A percentile compares a stretch with the other conserved stretches of the same genome.
These are phyloP conservation scores for Uropsilus gracilis DNA, from an alignment of 2,113 vertebrate species.

Conservation along the genomic window DNA sequence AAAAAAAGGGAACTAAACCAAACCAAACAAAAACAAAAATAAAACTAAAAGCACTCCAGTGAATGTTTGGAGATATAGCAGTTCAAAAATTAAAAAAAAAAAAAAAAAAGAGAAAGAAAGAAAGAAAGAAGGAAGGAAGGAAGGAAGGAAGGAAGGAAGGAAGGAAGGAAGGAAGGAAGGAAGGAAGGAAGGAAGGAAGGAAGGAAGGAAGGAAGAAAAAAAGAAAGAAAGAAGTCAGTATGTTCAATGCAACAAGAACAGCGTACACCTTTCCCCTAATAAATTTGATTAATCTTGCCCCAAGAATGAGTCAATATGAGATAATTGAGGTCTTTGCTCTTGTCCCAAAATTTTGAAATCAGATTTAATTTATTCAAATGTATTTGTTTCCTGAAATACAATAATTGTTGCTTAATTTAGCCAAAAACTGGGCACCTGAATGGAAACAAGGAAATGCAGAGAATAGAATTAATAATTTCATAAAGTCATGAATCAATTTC, in stretches of 20 bases:
- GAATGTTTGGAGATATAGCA: neutral
- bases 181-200: too few relatives aligned
- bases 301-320: neutral
- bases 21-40: neutral
- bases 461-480: constrained; percentile 7
- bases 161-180: too few relatives aligned
- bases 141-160: too few relatives aligned
- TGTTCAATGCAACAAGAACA: neutral
- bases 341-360: neutral
- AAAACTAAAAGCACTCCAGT: neutral
- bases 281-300: neutral
- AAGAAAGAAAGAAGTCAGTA: too few relatives aligned
- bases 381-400: neutral
- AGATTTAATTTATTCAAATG: neutral
- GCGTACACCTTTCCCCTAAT: neutral
- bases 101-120: too few relatives aligned
- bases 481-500: constrained; percentile 3
- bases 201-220: too few relatives aligned
- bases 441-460: neutral
- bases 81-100: neutral
- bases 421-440: neutral
- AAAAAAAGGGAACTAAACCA: neutral
- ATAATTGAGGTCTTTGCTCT: neutral
- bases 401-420: neutral
- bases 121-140: too few relatives aligned